A percentile compares a stretch with the other conserved stretches of the same genome.
These are phyloP conservation scores for Tenebrosternarchus preto DNA, from an alignment of 2,113 vertebrate species.

Conservation along the genomic window DNA sequence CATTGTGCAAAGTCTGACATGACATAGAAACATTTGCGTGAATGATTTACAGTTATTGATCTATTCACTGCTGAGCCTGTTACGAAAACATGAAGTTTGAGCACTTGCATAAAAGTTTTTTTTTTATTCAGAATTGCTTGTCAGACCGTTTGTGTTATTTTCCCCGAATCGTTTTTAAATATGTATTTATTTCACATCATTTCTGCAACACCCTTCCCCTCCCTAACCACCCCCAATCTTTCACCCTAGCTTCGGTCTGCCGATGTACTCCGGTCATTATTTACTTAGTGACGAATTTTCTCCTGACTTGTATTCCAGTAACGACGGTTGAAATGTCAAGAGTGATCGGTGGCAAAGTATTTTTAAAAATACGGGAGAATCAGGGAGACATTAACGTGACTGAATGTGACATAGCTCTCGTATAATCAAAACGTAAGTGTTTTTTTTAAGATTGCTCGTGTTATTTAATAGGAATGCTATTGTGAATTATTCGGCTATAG, in stretches of 20 bases:
- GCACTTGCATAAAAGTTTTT: not conserved
- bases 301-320: conserved; percentile 26
- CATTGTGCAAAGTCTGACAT: conserved; percentile 22
- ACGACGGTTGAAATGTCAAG: conserved; percentile 29
- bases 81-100: not conserved
- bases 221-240: too few relatives aligned
- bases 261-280: not conserved
- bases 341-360: not conserved
- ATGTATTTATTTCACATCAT: too few relatives aligned
- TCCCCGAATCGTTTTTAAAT: not conserved
- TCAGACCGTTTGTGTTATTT: not conserved
- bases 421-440: conserved; percentile 14
- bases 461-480: not conserved
- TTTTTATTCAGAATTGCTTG: not conserved
- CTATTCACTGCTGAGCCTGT: not conserved
- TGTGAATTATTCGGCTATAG: not conserved
- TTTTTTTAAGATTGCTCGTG: not conserved
- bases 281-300: conserved; percentile 26
- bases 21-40: not conserved
- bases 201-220: too few relatives aligned
- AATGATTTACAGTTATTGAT: conserved; percentile 41
- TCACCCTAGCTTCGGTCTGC: too few relatives aligned
- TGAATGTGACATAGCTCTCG: not conserved
- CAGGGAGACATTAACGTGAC: not conserved
- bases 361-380: conserved; percentile 5